Evolutionary conservation across 1,140 invertebrate genomes (phyloP).

Genomic region (Listronotus bonariensis): DNA sequence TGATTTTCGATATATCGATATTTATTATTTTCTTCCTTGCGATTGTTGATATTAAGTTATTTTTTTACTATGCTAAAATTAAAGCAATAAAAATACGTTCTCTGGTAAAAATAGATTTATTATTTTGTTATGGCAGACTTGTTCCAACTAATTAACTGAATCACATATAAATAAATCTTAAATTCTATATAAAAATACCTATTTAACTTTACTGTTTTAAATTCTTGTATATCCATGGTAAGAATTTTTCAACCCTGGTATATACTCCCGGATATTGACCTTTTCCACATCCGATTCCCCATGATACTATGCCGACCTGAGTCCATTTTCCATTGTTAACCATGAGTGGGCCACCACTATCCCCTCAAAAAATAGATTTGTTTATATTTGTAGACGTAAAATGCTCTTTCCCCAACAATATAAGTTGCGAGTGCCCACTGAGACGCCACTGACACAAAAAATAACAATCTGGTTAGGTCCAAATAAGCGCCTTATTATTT

Average conservation of each 20-base stretch:
- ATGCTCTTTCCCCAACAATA: no score
- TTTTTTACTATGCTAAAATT: no score
- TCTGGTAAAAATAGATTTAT: no score
- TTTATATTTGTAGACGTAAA: no score
- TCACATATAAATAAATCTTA: conserved; percentile 12
- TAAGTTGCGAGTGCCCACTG: no score
- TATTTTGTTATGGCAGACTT: neutral
- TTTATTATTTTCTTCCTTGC: no score
- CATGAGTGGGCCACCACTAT: conserved; percentile 89
- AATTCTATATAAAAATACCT: neutral
- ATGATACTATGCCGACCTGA: conserved; percentile 89
- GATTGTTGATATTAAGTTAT: no score
- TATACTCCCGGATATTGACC: conserved; percentile 90
- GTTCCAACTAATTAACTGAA: neutral
- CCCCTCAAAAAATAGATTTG: conserved; percentile 69
- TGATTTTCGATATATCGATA: no score
- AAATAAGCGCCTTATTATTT: no score
- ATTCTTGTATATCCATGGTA: conserved; percentile 80
- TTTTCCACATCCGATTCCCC: conserved; percentile 92
- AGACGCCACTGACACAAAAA: no score
- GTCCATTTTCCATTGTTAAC: conserved; percentile 78
- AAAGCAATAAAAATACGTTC: no score
- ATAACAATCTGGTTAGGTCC: no score
- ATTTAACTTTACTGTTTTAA: conserved; percentile 57
- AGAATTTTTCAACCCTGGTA: conserved; percentile 72